Evolutionary conservation across 2,888 invertebrate genomes (phyloP).

Genomic region (Nemapogon koenigi): DNA sequence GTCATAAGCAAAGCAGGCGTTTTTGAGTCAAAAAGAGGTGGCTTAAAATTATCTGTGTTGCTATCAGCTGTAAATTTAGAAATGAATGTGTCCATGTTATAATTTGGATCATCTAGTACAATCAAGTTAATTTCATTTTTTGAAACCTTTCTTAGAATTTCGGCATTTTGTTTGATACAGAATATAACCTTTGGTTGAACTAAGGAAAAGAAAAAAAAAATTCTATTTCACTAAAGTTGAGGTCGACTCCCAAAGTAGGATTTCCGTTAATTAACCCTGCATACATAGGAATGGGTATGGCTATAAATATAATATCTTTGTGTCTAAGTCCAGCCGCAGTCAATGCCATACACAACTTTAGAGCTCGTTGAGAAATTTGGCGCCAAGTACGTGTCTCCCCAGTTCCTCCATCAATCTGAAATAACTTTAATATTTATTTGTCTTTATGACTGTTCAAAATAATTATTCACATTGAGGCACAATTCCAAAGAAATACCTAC

Average conservation of each 20-base stretch:
- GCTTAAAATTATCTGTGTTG: not conserved
- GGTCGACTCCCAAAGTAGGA: not conserved
- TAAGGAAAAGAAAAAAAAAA: not conserved
- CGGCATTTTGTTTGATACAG: too few relatives aligned
- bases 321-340: not conserved
- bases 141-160: too few relatives aligned
- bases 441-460: too few relatives aligned
- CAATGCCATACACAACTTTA: not conserved
- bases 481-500: too few relatives aligned
- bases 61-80: not conserved
- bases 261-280: not conserved
- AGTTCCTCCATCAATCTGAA: not conserved
- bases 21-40: not conserved
- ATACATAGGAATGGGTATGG: not conserved
- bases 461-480: too few relatives aligned
- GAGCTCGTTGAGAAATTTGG: not conserved
- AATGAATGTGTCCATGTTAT: not conserved
- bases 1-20: not conserved
- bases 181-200: not conserved
- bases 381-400: not conserved
- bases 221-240: not conserved
- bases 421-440: too few relatives aligned
- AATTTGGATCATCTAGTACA: not conserved
- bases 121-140: not conserved
- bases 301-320: not conserved